Base-by-base conservation (phyloP, 2,888 invertebrate genomes). In the Tholera decimalis region DNA sequence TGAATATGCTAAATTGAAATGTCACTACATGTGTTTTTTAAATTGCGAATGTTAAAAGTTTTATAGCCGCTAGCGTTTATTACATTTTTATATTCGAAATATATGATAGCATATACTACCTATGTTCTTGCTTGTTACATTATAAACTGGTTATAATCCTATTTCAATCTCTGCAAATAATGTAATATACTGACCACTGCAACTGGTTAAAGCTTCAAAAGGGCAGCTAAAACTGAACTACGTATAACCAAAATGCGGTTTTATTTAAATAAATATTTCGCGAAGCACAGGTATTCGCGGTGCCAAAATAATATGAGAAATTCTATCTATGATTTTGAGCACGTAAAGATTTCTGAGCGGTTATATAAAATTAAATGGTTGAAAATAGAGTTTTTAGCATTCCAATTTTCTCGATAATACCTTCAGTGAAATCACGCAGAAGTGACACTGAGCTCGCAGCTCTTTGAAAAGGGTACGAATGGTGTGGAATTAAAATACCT, bases 381-480 rank as follows among this genome's bases (percentile, higher is more conserved):
- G 30, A 41, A 68, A 66, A 77, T 76, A 57, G 53, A 58, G 54
- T 53, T 61, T 66, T 73, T 63, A 69, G 59, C 28, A 65, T 64
- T 75, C 59, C 67, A 82, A 73, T 83, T 82, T 79, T 68, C 65
- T 64, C 56, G 39, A 64, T 80, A 77, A 80, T 77, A 55, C 68
- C 63, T 61, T 59, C 24, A 49, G 71, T 71, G 73, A 83, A 83
- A 82, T 79, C 82, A 69, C 77, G 71, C 74, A 82, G 73, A 78
- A 70, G 69, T 81, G 85, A 82, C 85, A 83, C 76, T 68, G 63
- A 75, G 66, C 55, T 73, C 69, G 28, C 72, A 71, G 74, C 75
- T 73, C 47, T 78, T 81, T 85, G 86, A 87, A 79, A 85, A 83
- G 87, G 86, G 84, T 87, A 72, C 73, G 72, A 82, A 73, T 79